Conservation (phyloP, 2,113 vertebrate genomes). For the Toxotes jaculatrix region DNA sequence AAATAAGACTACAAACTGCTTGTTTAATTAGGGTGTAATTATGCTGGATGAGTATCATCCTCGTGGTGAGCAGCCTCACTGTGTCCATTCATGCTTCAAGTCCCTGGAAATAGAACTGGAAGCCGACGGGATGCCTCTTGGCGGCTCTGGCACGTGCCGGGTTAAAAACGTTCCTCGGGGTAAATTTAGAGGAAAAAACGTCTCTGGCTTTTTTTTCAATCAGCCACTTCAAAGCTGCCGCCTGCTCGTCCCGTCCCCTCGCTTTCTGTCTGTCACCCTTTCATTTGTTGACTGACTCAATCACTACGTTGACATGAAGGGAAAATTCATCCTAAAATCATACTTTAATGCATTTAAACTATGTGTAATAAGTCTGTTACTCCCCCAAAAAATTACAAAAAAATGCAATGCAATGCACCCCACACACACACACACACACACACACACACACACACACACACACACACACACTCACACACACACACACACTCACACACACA, state of each 20-base stretch:
- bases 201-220: too few species aligned
- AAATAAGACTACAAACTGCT: slow-evolving; percentile 67
- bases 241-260: neutral
- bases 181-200: slow-evolving; percentile 34
- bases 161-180: slow-evolving; percentile 45
- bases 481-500: too few species aligned
- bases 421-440: too few species aligned
- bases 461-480: too few species aligned
- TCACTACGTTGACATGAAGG: slow-evolving; percentile 6
- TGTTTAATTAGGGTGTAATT: slow-evolving; percentile 69
- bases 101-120: slow-evolving; percentile 51
- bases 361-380: neutral
- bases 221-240: slow-evolving; percentile 30
- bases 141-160: neutral
- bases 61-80: slow-evolving; percentile 8
- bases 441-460: too few species aligned
- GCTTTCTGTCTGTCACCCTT: slow-evolving; percentile 28
- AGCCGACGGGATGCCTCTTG: slow-evolving; percentile 10
- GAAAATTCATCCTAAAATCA: slow-evolving; percentile 27
- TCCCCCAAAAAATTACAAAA: neutral
- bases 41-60: slow-evolving; percentile 45
- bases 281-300: slow-evolving; percentile 51
- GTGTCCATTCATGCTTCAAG: slow-evolving; percentile 33
- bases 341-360: slow-evolving; percentile 36
- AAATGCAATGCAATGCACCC: too few species aligned